A percentile compares a stretch with the other conserved stretches of the same genome.
phyloP scores from a whole-genome alignment of 2,797 vertebrate genomes.

The Typhlichthys eigenmanni region DNA sequence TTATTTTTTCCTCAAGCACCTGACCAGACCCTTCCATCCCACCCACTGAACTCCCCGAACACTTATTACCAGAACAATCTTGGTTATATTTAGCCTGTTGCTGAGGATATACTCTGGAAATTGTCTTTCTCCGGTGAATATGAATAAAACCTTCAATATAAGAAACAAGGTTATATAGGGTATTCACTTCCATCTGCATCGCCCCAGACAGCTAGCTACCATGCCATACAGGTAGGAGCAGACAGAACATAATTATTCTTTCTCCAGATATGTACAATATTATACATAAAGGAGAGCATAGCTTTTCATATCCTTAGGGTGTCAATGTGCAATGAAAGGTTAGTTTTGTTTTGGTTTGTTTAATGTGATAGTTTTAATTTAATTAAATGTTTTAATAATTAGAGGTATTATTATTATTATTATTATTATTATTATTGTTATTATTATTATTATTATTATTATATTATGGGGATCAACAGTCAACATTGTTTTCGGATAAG shows the following conservation, averaged over 20 bases:
- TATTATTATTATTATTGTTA: too few relatives aligned
- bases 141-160: slow-evolving; percentile 50
- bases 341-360: background rate
- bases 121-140: slow-evolving; percentile 47
- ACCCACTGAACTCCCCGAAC: slow-evolving; percentile 18
- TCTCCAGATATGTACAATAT: slow-evolving; percentile 44
- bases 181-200: slow-evolving; percentile 29
- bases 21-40: slow-evolving; percentile 3
- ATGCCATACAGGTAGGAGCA: slow-evolving; percentile 25
- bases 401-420: too few relatives aligned
- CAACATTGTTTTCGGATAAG: too few relatives aligned
- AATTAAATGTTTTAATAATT: too few relatives aligned
- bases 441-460: too few relatives aligned
- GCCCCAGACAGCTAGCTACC: slow-evolving; percentile 31
- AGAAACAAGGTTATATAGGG: slow-evolving; percentile 48
- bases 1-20: slow-evolving; percentile 59
- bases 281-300: slow-evolving; percentile 40
- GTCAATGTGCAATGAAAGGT: background rate
- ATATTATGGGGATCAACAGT: too few relatives aligned
- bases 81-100: slow-evolving; percentile 51
- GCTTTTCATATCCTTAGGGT: slow-evolving; percentile 27
- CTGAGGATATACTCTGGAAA: slow-evolving; percentile 42
- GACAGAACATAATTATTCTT: slow-evolving; percentile 38
- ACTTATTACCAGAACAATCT: slow-evolving; percentile 50
- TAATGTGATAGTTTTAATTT: too few relatives aligned